Conservation (phyloP, 2,797 vertebrate genomes). For the Pipistrellus kuhlii region DNA sequence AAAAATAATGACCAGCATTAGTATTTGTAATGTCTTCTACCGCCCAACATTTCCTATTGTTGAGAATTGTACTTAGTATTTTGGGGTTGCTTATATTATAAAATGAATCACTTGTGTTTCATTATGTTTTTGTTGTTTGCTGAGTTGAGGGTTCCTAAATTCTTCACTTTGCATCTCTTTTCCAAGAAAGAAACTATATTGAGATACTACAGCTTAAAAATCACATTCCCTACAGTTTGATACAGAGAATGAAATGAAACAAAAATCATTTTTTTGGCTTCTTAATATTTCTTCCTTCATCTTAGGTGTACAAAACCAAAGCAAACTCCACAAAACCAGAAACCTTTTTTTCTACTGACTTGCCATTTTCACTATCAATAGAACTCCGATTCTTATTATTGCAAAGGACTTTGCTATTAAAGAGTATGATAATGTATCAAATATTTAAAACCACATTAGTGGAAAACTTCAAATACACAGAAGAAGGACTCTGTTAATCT, state of each 20-base stretch:
- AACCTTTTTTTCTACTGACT: background rate
- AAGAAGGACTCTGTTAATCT: background rate
- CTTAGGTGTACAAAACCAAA: slow-evolving; percentile 30
- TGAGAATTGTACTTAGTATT: background rate
- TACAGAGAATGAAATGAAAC: slow-evolving; percentile 25
- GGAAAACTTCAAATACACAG: background rate
- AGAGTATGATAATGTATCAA: background rate
- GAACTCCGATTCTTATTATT: slow-evolving; percentile 5
- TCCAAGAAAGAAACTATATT: background rate
- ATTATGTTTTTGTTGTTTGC: background rate
- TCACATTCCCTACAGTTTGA: background rate
- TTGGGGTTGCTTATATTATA: background rate
- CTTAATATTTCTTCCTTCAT: slow-evolving; percentile 53
- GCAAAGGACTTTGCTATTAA: background rate
- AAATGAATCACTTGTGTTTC: background rate
- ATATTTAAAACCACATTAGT: slow-evolving; percentile 37
- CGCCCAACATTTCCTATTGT: background rate
- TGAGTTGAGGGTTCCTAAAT: background rate
- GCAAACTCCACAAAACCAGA: background rate
- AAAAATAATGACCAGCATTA: background rate
- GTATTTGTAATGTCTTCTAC: background rate
- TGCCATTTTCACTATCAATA: background rate
- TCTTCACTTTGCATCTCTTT: background rate
- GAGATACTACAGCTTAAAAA: background rate
- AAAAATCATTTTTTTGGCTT: background rate